These are phyloP conservation scores for Podabrus alpinus DNA, from an alignment of 2,888 invertebrate genomes.

Conservation along the genomic window DNA sequence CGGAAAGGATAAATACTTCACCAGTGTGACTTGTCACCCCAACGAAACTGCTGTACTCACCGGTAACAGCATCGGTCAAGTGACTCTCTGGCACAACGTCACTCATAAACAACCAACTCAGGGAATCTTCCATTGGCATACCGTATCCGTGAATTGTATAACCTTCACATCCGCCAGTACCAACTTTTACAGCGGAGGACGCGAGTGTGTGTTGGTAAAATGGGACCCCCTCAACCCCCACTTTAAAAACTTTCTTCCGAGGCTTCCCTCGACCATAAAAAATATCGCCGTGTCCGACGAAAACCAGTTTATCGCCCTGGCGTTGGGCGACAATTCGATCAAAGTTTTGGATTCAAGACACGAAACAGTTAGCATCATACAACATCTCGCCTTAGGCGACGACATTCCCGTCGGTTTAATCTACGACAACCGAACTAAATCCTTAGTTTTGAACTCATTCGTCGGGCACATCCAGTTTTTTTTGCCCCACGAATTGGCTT, in stretches of 20 bases:
- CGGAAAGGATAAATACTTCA: slow-evolving; percentile 52
- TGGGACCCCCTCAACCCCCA: slow-evolving; percentile 66
- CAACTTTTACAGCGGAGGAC: slow-evolving; percentile 76
- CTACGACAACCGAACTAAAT: slow-evolving; percentile 66
- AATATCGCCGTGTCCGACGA: slow-evolving; percentile 66
- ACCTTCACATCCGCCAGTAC: slow-evolving; percentile 68
- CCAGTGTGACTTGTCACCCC: slow-evolving; percentile 71
- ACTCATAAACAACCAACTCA: slow-evolving; percentile 44
- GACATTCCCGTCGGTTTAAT: slow-evolving; percentile 63
- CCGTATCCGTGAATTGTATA: slow-evolving; percentile 68
- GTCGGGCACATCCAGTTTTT: slow-evolving; percentile 78
- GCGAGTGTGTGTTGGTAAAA: slow-evolving; percentile 76
- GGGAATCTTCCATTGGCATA: slow-evolving; percentile 76
- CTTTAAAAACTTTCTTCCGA: slow-evolving; percentile 66
- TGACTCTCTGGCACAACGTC: slow-evolving; percentile 66
- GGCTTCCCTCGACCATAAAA: slow-evolving; percentile 69
- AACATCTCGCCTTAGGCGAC: slow-evolving; percentile 68
- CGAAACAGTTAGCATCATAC: slow-evolving; percentile 62
- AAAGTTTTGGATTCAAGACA: slow-evolving; percentile 61
- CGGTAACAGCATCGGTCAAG: slow-evolving; percentile 69
- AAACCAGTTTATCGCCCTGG: slow-evolving; percentile 67
- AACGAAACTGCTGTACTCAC: slow-evolving; percentile 67
- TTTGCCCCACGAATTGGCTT: slow-evolving; percentile 64
- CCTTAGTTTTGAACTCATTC: slow-evolving; percentile 72
- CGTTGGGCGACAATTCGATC: slow-evolving; percentile 72